Conservation (phyloP, 2,113 vertebrate genomes). For the Dinomys branickii region DNA sequence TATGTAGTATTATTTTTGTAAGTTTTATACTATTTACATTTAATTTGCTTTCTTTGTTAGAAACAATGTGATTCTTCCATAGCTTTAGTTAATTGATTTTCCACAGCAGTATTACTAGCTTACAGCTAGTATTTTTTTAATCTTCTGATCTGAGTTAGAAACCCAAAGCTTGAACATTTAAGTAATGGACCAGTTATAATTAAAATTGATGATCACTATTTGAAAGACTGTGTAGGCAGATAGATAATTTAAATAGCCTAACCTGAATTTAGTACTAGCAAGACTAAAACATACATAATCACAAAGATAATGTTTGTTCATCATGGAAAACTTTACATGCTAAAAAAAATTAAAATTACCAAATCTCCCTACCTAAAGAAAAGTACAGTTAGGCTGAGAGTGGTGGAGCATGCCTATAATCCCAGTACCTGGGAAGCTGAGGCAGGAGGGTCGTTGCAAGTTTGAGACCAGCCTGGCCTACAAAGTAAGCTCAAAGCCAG, state of each 20-base stretch:
- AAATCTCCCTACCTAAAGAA: not conserved
- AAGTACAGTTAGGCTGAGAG: not conserved
- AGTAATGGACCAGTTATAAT: constrained; percentile 27
- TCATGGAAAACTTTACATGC: not conserved
- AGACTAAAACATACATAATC: not conserved
- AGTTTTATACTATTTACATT: not conserved
- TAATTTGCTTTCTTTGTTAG: not conserved
- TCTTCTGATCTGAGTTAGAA: constrained; percentile 43
- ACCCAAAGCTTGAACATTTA: not conserved
- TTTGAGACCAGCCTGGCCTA: too few relatives aligned
- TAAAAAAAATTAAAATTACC: not conserved
- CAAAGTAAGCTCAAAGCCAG: too few relatives aligned
- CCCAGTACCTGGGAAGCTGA: too few relatives aligned
- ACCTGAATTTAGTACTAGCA: constrained; percentile 48
- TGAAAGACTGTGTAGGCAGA: constrained; percentile 15
- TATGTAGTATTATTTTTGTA: constrained; percentile 36
- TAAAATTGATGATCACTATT: constrained; percentile 7
- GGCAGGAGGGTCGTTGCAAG: too few relatives aligned
- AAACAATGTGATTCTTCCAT: not conserved
- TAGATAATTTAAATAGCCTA: constrained; percentile 37
- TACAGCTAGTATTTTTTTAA: not conserved
- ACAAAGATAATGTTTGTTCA: constrained; percentile 15
- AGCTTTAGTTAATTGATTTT: not conserved
- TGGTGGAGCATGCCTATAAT: too few relatives aligned
- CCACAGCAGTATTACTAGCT: not conserved